These are phyloP conservation scores for Drosophila seclusa DNA, from an alignment of 2,888 invertebrate genomes.

Conservation along the genomic window DNA sequence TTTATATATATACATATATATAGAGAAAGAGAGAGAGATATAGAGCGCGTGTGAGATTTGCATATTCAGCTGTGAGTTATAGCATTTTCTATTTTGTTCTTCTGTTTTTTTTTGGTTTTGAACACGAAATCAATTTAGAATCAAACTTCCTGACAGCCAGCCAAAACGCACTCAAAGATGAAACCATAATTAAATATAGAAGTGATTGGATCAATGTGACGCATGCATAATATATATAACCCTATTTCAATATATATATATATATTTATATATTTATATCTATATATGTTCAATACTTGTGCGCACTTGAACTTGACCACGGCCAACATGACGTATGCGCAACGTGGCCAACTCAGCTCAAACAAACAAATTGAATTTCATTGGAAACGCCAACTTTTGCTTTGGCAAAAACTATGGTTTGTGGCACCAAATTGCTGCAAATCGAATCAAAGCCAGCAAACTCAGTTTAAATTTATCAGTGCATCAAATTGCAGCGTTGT, in stretches of 20 bases:
- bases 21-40: not conserved
- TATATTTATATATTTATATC: not conserved
- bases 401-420: not conserved
- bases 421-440: slow-evolving; percentile 2
- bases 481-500: slow-evolving; percentile 35
- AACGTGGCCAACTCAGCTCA: slow-evolving; percentile 20
- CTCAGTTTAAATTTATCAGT: slow-evolving; percentile 23
- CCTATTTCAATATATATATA: slow-evolving; percentile 14
- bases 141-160: slow-evolving; percentile 39
- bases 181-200: slow-evolving; percentile 52
- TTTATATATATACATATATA: not conserved
- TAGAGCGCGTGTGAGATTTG: slow-evolving; percentile 2
- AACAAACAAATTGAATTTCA: slow-evolving; percentile 7
- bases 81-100: slow-evolving; percentile 5
- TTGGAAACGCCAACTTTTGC: slow-evolving; percentile 24
- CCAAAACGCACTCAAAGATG: slow-evolving; percentile 28
- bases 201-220: slow-evolving; percentile 53
- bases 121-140: slow-evolving; percentile 47
- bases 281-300: slow-evolving; percentile 17
- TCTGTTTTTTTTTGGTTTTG: not conserved
- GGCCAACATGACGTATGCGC: slow-evolving; percentile 52
- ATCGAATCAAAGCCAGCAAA: slow-evolving; percentile 16
- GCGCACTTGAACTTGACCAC: slow-evolving; percentile 54
- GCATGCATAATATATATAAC: slow-evolving; percentile 39
- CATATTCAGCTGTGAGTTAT: slow-evolving; percentile 24